Conservation (phyloP, 2,113 vertebrate species). For the human (Homo sapiens) region GRCh38 chrX:33373501-33374000, state of each 20-base stretch:
- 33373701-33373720: not conserved
- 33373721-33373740: slow-evolving; percentile 8
- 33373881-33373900: not conserved
- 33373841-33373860: not conserved
- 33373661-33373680: not conserved
- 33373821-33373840: slow-evolving; percentile 23
- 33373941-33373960: not conserved
- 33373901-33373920: not conserved
- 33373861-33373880: not conserved
- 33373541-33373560: not conserved
- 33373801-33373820: not conserved
- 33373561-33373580: not conserved
- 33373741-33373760: slow-evolving; percentile 27
- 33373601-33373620: not conserved
- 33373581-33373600: not conserved
- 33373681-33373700: too few relatives aligned
- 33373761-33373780: not conserved
- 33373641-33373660: not conserved
- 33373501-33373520: not conserved
- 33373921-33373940: not conserved
- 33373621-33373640: not conserved
- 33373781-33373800: slow-evolving; percentile 12
- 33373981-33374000: not conserved
- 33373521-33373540: not conserved
- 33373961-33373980: not conserved